Base-by-base conservation (phyloP, 2,888 invertebrate species). In the Macrophya alboannulata region DNA sequence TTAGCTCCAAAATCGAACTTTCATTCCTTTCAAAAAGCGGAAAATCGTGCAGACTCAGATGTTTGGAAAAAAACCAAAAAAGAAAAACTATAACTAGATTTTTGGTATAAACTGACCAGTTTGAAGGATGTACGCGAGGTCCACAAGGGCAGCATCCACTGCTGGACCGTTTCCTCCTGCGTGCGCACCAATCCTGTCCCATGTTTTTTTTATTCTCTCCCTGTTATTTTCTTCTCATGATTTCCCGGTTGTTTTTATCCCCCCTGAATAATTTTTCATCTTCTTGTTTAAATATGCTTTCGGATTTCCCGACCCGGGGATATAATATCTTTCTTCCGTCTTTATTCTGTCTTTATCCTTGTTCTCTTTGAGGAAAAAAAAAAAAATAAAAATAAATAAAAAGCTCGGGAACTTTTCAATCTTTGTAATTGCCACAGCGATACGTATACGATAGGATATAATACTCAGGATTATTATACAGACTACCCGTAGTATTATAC, bases 121-220 rank as follows among this genome's bases (percentile, higher is more conserved):
- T 92, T 89, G 92, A 92, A 89, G 92, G 92, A 90, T 92, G 92
- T 88, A 92, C 95, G 94, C 95, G 94, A 94, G 96, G 95, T 94
- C 96, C 95, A 89, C 95, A 94, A 84, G 95, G 94, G 90, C 95
- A 94, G 92, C 95, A 95, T 94, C 95, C 95, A 93, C 95, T 95
- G 88, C 91, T 92, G 89, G 91, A 91, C 91, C 96, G 95, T 94
- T 96, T 96, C 94, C 96, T 95, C 93, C 96, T 96, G 90, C 96
- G 95, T 94, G 96, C 95, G 95, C 96, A 96, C 96, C 96, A 96
- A 94, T 96, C 96, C 94, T 96, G 96, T 93, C 96, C 96, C 96
- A 96, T 96, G 93, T 94, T 48, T 45, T 31, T 6, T 55, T 77
- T 81, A 81, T 40, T 40, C 21, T 43, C 43, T 43, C 21, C 25